Conservation (phyloP, 2,113 vertebrate genomes). For the Chascanopsetta lugubris region DNA sequence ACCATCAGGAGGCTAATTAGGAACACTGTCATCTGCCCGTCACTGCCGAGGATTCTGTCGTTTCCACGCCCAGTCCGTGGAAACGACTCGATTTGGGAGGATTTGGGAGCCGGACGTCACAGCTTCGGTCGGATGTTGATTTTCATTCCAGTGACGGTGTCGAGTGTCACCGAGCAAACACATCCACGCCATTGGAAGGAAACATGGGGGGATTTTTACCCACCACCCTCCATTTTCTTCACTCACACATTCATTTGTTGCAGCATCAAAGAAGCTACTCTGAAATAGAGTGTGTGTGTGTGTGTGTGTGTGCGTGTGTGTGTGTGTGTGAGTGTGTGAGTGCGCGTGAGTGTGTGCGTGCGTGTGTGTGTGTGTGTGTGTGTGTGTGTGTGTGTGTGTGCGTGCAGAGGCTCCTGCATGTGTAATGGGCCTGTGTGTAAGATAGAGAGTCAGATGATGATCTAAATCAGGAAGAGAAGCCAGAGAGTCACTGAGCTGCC, state of each 20-base stretch:
- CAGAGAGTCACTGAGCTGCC: slow-evolving; percentile 66
- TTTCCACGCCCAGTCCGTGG: neutral
- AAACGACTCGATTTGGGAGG: neutral
- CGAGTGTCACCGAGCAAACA: slow-evolving; percentile 25
- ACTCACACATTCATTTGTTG: slow-evolving; percentile 37
- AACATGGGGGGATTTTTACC: slow-evolving; percentile 8
- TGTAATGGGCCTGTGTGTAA: neutral
- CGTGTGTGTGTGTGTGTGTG: neutral
- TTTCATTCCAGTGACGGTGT: slow-evolving; percentile 7
- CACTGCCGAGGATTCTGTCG: neutral
- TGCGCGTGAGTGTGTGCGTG: too few relatives aligned
- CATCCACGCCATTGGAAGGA: slow-evolving; percentile 39
- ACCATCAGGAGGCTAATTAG: neutral
- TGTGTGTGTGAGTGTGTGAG: neutral
- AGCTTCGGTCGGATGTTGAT: slow-evolving; percentile 8
- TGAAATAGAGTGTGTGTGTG: slow-evolving; percentile 29
- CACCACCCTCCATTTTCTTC: slow-evolving; percentile 1
- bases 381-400: slow-evolving; percentile 8
- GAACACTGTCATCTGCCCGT: neutral
- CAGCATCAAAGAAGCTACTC: slow-evolving; percentile 39
- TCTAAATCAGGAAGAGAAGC: slow-evolving; percentile 63
- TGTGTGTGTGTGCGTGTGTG: slow-evolving; percentile 18
- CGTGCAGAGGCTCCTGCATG: too few relatives aligned
- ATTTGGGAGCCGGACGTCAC: slow-evolving; percentile 1
- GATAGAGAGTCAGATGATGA: slow-evolving; percentile 32